Evolutionary conservation across 2,113 vertebrate species (phyloP), one percentile per base, ranked within the genome.

Genomic region (Podocnemis expansa): DNA sequence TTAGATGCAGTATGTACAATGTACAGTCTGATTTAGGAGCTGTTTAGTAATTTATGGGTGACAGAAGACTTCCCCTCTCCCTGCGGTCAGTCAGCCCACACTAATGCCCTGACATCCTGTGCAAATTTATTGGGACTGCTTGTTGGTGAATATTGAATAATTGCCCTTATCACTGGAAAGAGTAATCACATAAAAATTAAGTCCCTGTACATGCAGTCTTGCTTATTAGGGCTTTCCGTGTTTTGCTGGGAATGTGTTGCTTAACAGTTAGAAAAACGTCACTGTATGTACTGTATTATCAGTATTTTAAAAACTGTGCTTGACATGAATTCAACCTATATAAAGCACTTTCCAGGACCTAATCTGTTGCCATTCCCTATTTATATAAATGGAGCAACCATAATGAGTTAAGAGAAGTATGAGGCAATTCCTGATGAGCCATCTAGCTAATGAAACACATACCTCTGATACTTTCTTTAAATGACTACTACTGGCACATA

Each of bases 161-260:
- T 96, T 96, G 93, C 90, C 92, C 84, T 88, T 91, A 79, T 94
- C 93, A 88, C 94, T 84, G 93, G 91, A 81, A 94, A 96, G 95
- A 95, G 96, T 94, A 96, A 97, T 95, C 81, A 93, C 88, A 91
- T 78, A 78, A 94, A 95, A 97, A 96, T 96, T 96, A 96, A 97
- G 91, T 92, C 94, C 87, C 86, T 95, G 56, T 94, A 92, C 96
- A 90, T 10, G 34, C 88, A 92, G 78, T 96, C 91, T 91, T 96
- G 94, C 95, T 96, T 94, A 92, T 93, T 93, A 93, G n/a, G 29
- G 13, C 49, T 95, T 94, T 75, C 81, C 88, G 94, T 41, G 38
- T 82, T 86, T 93, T 93, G 56, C 1, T 54, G 19, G 88, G 80
- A 95, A 92, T 88, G 86, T 47, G 78, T 43, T 78, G 85, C 88